Evolutionary conservation across 1,140 invertebrate genomes (phyloP), one percentile per base, ranked within the genome.

Genomic region (Drosophila subpulchrella): DNA sequence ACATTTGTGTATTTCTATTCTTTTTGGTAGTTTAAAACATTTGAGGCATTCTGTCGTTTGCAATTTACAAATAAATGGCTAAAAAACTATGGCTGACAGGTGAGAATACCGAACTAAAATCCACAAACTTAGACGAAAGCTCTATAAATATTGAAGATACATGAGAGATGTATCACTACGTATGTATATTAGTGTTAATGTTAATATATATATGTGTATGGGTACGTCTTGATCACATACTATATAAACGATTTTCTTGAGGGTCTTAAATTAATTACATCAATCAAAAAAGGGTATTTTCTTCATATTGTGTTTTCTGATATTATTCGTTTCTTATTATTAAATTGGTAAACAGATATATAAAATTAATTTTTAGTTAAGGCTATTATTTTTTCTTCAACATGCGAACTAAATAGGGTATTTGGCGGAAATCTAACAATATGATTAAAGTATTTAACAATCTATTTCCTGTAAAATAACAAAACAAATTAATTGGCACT

Each of bases 1-100:
- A 75, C 75, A 82, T 72, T 61, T 85, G 54, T 58, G 65, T 56
- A 48, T 44, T 57, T 15, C 56, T 36, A 55, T 48, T 55, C 20
- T 68, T 83, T 80, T 85, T 83, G 80, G 78, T 89, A 88, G 84
- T 89, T 89, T 84, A 84, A 89, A 89, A 89, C 84, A 70, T 83
- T 81, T 84, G 84, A 89, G 84, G 84, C 84, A 89, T 78, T 85
- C 50, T 53, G 73, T 85, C 74, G 62, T 56, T 77, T 68, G 56
- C 75, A 39, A 38, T 71, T 65, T 39, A 53, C 47, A 74, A 56
- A 75, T 65, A 65, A 89, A 89, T 90, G 80, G 74, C 77, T 70
- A 74, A 57, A 76, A 77, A 63, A 50, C 71, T 78, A 84, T 89
- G 85, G 81, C 85, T 81, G 76, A 79, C 61, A 65, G 70, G 57